Conservation (phyloP, 2,113 vertebrate genomes). For the Ranitomeya imitator region DNA sequence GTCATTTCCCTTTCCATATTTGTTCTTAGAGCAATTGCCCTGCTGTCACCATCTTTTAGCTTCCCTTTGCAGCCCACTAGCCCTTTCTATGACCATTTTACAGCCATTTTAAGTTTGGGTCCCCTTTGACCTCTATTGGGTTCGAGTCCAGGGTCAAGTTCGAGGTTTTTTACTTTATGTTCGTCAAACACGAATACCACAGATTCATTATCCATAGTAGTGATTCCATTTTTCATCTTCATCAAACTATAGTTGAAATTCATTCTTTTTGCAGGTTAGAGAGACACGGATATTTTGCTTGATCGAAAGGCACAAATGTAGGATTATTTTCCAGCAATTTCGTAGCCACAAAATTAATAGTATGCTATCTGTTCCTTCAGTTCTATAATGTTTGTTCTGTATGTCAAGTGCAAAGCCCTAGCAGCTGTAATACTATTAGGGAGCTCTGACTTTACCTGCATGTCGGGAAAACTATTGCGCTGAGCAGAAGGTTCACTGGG, state of each 20-base stretch:
- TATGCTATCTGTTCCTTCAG: conserved; percentile 18
- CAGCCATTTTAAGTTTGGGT: too few species aligned
- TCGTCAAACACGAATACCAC: neutral
- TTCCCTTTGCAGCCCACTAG: too few species aligned
- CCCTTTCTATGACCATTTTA: too few species aligned
- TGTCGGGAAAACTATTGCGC: neutral
- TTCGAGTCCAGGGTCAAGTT: too few species aligned
- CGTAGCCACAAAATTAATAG: conserved; percentile 21
- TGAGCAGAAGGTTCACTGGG: neutral
- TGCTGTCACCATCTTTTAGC: too few species aligned
- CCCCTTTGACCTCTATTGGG: too few species aligned
- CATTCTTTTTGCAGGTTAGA: neutral
- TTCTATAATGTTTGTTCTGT: conserved; percentile 25
- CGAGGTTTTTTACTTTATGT: too few species aligned
- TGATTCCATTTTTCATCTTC: neutral
- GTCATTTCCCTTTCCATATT: too few species aligned
- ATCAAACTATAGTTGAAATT: neutral
- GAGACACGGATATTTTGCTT: neutral
- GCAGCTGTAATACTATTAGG: conserved; percentile 4
- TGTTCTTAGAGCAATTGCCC: too few species aligned
- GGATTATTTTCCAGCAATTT: conserved; percentile 3
- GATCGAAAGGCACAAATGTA: neutral
- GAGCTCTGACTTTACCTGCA: neutral
- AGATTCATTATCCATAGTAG: neutral
- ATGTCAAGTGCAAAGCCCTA: conserved; percentile 14